These are phyloP conservation scores for Phalanger gymnotis DNA, from an alignment of 2,797 vertebrate genomes.

Conservation along the genomic window DNA sequence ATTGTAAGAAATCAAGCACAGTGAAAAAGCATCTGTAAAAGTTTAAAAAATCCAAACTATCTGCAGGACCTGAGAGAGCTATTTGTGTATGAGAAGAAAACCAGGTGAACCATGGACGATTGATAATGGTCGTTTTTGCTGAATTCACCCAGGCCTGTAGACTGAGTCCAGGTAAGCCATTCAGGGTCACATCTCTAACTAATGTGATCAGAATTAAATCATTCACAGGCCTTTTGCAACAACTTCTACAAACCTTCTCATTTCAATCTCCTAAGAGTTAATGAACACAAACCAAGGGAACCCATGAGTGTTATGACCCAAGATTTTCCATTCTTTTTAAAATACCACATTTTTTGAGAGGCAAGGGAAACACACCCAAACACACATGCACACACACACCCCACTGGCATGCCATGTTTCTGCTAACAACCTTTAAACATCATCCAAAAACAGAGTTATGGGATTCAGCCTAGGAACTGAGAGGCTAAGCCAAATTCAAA, in stretches of 20 bases:
- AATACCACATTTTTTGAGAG: slow-evolving; percentile 59
- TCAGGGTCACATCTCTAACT: background rate
- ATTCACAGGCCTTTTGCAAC: background rate
- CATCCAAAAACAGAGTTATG: slow-evolving; percentile 44
- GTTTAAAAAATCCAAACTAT: background rate
- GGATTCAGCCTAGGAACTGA: slow-evolving; percentile 28
- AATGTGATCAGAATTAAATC: background rate
- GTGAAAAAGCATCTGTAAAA: slow-evolving; percentile 6
- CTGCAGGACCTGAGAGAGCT: background rate
- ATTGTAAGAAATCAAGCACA: background rate
- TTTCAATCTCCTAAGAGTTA: background rate
- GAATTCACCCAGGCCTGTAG: background rate
- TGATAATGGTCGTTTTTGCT: background rate
- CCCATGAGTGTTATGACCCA: slow-evolving; percentile 56
- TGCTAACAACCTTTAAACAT: slow-evolving; percentile 38
- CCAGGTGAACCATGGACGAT: background rate
- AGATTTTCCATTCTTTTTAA: slow-evolving; percentile 60
- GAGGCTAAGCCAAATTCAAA: background rate
- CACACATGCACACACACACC: background rate
- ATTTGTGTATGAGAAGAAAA: background rate
- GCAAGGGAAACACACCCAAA: slow-evolving; percentile 60
- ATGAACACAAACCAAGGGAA: slow-evolving; percentile 37
- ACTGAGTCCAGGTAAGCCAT: background rate
- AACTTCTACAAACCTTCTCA: background rate
- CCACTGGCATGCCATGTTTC: slow-evolving; percentile 36